Evolutionary conservation across 2,797 vertebrate species (phyloP).

Genomic region (Lithobates sylvaticus): DNA sequence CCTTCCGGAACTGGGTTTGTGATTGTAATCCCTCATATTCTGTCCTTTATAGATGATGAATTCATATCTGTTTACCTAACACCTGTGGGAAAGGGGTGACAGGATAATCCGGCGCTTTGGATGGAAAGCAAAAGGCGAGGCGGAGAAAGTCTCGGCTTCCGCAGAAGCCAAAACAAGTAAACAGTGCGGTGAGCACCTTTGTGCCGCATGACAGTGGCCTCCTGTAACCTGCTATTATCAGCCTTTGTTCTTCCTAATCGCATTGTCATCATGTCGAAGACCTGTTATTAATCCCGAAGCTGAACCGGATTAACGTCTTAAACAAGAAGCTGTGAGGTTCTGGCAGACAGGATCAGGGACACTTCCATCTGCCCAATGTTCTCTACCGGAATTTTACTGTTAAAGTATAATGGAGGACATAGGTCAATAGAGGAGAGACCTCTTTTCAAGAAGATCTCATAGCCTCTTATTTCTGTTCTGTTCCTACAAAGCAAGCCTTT

Average conservation of each 20-base stretch:
- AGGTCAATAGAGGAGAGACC: no score
- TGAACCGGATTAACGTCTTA: slow-evolving; percentile 42
- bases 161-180: background rate
- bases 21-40: no score
- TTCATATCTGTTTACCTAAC: slow-evolving; percentile 17
- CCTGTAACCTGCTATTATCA: slow-evolving; percentile 84
- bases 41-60: background rate
- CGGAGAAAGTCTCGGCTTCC: slow-evolving; percentile 1
- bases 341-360: background rate
- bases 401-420: no score
- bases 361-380: slow-evolving; percentile 9
- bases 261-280: slow-evolving; percentile 75
- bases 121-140: slow-evolving; percentile 24
- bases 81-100: slow-evolving; percentile 46
- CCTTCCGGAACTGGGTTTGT: no score
- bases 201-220: slow-evolving; percentile 63
- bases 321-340: slow-evolving; percentile 14
- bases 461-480: no score
- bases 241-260: slow-evolving; percentile 82
- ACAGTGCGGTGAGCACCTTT: slow-evolving; percentile 7
- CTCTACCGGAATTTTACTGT: background rate
- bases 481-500: no score
- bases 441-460: no score
- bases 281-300: slow-evolving; percentile 76
- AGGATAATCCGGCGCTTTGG: slow-evolving; percentile 22